Conservation (phyloP, 2,797 vertebrate species). For the Chiloscyllium punctatum region DNA sequence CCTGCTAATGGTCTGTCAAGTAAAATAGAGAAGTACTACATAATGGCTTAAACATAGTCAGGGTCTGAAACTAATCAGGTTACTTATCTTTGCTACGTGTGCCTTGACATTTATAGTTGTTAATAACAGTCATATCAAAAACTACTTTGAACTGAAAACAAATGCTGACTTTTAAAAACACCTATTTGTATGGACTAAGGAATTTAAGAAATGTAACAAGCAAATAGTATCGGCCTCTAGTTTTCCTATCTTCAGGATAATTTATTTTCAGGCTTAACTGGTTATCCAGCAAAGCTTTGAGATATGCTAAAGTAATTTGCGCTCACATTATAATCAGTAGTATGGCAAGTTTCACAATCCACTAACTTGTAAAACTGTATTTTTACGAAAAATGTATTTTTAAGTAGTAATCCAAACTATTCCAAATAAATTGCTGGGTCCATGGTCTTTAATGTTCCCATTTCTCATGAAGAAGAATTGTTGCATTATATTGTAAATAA, state of each 20-base stretch:
- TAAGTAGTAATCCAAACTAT: background rate
- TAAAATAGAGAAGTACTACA: background rate
- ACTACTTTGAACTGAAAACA: background rate
- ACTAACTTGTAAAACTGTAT: background rate
- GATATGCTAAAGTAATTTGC: background rate
- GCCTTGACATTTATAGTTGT: background rate
- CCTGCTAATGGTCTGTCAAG: conserved; percentile 84
- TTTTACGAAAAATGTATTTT: background rate
- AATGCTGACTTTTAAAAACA: background rate
- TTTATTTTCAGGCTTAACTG: background rate
- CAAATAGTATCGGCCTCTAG: background rate
- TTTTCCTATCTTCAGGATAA: background rate
- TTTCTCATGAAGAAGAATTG: background rate
- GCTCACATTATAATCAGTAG: background rate
- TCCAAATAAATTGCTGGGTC: background rate
- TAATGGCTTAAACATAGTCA: background rate
- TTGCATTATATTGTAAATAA: background rate
- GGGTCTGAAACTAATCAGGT: background rate
- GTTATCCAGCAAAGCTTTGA: background rate
- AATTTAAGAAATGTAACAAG: background rate
- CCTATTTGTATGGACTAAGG: background rate
- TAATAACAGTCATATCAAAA: too few relatives aligned
- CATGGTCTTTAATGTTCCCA: background rate
- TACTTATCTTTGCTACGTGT: background rate
- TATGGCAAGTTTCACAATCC: background rate